Base-by-base conservation (phyloP, 2,888 invertebrate genomes). In the Lobophora halterata region DNA sequence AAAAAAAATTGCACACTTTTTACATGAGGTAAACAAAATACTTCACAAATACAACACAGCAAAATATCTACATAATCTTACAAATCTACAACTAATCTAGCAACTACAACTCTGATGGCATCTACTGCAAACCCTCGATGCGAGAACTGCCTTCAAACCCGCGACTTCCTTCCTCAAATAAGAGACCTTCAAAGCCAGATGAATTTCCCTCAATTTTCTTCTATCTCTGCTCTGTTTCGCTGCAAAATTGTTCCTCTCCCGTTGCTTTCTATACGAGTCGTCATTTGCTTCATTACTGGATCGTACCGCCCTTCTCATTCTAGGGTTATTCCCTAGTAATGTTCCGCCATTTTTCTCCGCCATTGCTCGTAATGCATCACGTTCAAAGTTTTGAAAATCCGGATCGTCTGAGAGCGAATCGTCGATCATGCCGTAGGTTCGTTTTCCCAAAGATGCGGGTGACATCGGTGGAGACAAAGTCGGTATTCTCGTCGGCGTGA, bases 151-250 rank as follows among this genome's bases (percentile, higher is more conserved):
- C 31, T 73, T 72, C 10, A 82, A 36, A 5, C 59, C 53, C 0
- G 73, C 61, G 5, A 79, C 47, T 53, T 79, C 66, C 13, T 66
- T 74, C 43, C 60, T 67, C 11, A 98, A 85, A 58, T 93, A 95
- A 0, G 95, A 93, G 0, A 96, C 96, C 37, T 97, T 89, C 20
- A 97, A 92, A 0, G 97, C 95, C 18, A 97, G 92, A 62, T 97
- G 97, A 55, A 98, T 97, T 71, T 98, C 98, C 59, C 97, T 95
- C 23, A 94, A 91, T 55, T 97, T 89, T 40, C 98, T 88, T 0
- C 96, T 92, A 63, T 98, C 98, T 2, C 98, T 89, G 0, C 97
- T 97, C 55, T 97, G 90, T 76, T 98, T 98, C 0, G 98, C 98
- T 0, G 98, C 98, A 48, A 93, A 95, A 71, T 98, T 98, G 74